Evolutionary conservation across 92 coral and sea anemone species (phyloP).

Genomic region (Epizoanthus scotinus): DNA sequence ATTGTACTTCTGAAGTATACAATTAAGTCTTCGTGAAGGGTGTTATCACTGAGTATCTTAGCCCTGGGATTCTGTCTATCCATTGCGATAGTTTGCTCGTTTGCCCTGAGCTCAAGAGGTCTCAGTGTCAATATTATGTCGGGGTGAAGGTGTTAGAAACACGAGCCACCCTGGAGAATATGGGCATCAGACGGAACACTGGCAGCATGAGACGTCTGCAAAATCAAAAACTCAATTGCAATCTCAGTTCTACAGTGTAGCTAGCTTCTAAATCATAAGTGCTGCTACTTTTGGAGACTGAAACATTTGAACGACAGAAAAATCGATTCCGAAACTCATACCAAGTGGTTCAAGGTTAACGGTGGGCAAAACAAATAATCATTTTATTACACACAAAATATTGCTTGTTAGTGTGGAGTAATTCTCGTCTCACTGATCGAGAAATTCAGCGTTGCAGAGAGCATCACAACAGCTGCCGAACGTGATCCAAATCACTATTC

Average conservation of each 20-base stretch:
- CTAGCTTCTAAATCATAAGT: background rate
- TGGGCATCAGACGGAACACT: background rate
- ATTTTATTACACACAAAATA: constrained; percentile 12
- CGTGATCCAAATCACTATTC: constrained; percentile 43
- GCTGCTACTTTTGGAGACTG: background rate
- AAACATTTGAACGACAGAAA: constrained; percentile 1
- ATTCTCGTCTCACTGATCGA: constrained; percentile 15
- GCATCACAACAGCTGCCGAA: constrained; percentile 71
- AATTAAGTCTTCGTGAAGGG: background rate
- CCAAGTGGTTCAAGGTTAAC: background rate
- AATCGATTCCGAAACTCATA: background rate
- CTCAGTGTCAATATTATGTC: background rate
- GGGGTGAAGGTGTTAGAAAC: constrained; percentile 16
- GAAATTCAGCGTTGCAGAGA: constrained; percentile 20
- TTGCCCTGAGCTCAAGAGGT: constrained; percentile 8
- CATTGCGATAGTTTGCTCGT: no score
- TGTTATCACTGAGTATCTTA: no score
- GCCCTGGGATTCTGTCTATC: no score
- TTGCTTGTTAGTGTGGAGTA: background rate
- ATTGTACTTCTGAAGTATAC: background rate
- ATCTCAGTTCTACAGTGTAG: background rate
- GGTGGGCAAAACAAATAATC: background rate
- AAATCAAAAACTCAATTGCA: background rate
- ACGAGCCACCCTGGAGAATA: background rate
- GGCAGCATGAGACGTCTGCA: background rate